These are phyloP conservation scores for Triplophysa siluroides DNA, from an alignment of 2,113 vertebrate genomes.

Conservation along the genomic window DNA sequence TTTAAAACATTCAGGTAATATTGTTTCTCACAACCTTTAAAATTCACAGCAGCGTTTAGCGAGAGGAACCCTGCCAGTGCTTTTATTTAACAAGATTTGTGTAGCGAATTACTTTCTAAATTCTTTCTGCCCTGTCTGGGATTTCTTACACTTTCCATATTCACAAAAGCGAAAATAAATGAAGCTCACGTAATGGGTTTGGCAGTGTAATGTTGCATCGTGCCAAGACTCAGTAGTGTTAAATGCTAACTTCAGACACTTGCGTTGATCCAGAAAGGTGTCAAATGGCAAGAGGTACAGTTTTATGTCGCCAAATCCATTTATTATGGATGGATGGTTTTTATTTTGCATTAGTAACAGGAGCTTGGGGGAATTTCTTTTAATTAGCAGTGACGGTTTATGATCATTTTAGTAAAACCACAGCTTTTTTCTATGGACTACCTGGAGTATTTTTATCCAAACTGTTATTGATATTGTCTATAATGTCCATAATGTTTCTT, in stretches of 20 bases:
- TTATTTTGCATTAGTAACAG: background rate
- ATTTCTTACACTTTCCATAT: conserved; percentile 49
- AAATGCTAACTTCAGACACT: conserved; percentile 50
- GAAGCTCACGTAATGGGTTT: conserved; percentile 64
- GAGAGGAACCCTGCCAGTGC: conserved; percentile 19
- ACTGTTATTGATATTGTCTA: too few relatives aligned
- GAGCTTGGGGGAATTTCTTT: too few relatives aligned
- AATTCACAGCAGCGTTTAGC: conserved; percentile 11
- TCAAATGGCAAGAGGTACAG: conserved; percentile 19
- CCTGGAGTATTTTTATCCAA: too few relatives aligned
- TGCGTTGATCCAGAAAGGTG: conserved; percentile 36
- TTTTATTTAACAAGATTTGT: conserved; percentile 36
- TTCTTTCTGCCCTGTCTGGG: conserved; percentile 47
- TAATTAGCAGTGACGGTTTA: too few relatives aligned
- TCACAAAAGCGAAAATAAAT: conserved; percentile 51
- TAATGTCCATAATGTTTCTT: too few relatives aligned
- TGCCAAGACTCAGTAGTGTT: conserved; percentile 57
- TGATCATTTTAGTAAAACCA: too few relatives aligned
- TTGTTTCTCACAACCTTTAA: conserved; percentile 14
- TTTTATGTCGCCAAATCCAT: conserved; percentile 38
- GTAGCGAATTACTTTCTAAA: conserved; percentile 46
- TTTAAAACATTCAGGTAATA: conserved; percentile 11
- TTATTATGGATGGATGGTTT: background rate
- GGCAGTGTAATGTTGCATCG: conserved; percentile 59
- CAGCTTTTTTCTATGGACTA: too few relatives aligned